A percentile compares a stretch with the other conserved stretches of the same genome.
Conservation (phyloP, 2,797 vertebrate genomes). For the Megaceryle alcyon region DNA sequence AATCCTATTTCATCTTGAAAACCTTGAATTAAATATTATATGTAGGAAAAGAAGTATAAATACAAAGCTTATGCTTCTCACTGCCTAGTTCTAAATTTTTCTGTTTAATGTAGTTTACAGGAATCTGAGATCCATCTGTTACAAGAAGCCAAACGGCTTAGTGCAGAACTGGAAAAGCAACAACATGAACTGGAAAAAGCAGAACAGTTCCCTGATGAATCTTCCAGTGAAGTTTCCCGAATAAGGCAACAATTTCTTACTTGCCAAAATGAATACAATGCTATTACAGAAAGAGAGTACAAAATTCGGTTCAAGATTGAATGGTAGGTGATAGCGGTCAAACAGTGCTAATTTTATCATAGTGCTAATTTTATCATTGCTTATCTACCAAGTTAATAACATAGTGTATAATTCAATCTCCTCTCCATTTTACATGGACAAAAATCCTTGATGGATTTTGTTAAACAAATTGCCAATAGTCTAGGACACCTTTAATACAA, state of each 20-base stretch:
- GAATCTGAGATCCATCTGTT: constrained; percentile 85
- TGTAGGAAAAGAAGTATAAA: not conserved
- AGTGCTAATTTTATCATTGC: not conserved
- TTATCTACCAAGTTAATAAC: not conserved
- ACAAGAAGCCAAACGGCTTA: constrained; percentile 81
- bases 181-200: constrained; percentile 79
- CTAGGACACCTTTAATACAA: not conserved
- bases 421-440: not conserved
- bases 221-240: constrained; percentile 83
- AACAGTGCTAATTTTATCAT: not conserved
- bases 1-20: not conserved
- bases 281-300: constrained; percentile 83
- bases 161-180: constrained; percentile 81
- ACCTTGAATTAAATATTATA: not conserved
- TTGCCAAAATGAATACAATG: constrained; percentile 84
- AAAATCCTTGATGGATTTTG: not conserved
- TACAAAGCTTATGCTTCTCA: not conserved
- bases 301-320: constrained; percentile 82
- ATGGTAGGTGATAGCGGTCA: constrained; percentile 79
- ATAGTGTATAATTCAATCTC: not conserved
- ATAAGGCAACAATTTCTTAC: constrained; percentile 88
- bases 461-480: not conserved
- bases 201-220: constrained; percentile 81
- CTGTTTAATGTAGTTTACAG: constrained; percentile 80
- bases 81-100: not conserved